Percentiles rank a stretch among this genome's conserved stretches.
Conservation (phyloP, 2,113 vertebrate genomes). For the Mellivora capensis region DNA sequence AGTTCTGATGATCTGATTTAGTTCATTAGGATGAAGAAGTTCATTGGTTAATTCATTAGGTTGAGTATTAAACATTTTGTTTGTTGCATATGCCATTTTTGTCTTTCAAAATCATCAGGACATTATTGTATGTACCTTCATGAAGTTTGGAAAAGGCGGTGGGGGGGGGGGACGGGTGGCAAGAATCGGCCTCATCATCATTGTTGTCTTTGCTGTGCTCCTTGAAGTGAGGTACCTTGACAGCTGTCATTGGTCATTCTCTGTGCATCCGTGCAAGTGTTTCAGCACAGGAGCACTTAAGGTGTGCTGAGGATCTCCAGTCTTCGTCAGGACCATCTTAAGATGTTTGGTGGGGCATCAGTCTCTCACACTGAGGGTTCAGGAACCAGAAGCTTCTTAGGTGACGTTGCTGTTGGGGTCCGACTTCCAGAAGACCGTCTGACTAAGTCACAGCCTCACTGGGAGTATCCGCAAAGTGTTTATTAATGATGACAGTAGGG, state of each 20-base stretch:
- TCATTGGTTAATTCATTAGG: conserved; percentile 15
- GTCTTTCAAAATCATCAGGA: not conserved
- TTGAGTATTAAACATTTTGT: not conserved
- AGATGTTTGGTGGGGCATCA: not conserved
- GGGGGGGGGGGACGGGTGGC: too few relatives aligned
- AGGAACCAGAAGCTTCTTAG: not conserved
- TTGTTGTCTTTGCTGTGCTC: not conserved
- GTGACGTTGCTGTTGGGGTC: not conserved
- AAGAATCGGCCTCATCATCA: not conserved
- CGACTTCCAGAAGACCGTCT: not conserved
- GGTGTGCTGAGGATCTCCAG: fast-evolving
- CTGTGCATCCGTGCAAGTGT: not conserved
- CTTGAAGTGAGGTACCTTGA: fast-evolving
- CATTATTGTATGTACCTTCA: not conserved
- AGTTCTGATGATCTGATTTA: not conserved
- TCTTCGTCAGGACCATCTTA: not conserved
- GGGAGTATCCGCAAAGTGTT: not conserved
- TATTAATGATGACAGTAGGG: not conserved
- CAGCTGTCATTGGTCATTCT: not conserved
- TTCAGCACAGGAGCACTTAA: not conserved
- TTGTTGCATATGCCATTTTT: not conserved
- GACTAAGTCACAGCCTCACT: not conserved
- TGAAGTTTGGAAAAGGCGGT: not conserved
- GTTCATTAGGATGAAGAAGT: not conserved
- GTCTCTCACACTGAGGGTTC: not conserved